Percentiles rank a stretch among this genome's conserved stretches.
Conservation (phyloP, 2,888 invertebrate genomes). For the Mesorhabditis spiculigera region DNA sequence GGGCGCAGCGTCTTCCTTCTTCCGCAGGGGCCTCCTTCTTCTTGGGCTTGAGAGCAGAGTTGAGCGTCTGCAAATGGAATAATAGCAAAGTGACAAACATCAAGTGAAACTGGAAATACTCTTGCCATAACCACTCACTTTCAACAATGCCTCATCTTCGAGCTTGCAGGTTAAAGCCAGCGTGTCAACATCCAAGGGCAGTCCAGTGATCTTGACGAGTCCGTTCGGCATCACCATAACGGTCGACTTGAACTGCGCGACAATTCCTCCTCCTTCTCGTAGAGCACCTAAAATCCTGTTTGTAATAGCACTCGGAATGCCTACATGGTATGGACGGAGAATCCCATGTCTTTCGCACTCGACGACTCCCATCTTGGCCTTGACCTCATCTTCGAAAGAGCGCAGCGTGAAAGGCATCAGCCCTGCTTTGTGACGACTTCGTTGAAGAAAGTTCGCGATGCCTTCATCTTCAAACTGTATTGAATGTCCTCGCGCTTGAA, state of each 20-base stretch:
- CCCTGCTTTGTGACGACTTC: slow-evolving; percentile 66
- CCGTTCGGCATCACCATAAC: slow-evolving; percentile 93
- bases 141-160: slow-evolving; percentile 71
- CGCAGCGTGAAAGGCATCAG: slow-evolving; percentile 93
- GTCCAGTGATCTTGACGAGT: slow-evolving; percentile 88
- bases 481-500: slow-evolving; percentile 90
- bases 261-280: slow-evolving; percentile 72
- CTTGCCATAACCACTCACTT: background rate
- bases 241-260: slow-evolving; percentile 98
- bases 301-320: background rate
- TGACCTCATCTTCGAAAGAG: slow-evolving; percentile 81
- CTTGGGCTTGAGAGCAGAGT: slow-evolving; percentile 76
- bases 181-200: slow-evolving; percentile 78
- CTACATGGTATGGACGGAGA: slow-evolving; percentile 93
- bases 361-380: slow-evolving; percentile 92
- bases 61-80: slow-evolving; percentile 74
- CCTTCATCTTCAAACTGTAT: slow-evolving; percentile 93
- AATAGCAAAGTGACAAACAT: slow-evolving; percentile 4
- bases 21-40: slow-evolving; percentile 67
- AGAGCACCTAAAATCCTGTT: slow-evolving; percentile 44
- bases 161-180: slow-evolving; percentile 75
- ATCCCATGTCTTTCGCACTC: slow-evolving; percentile 97
- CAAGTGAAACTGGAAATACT: background rate
- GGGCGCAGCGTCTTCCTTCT: slow-evolving; percentile 16
- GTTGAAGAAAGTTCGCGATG: slow-evolving; percentile 73